Evolutionary conservation across 2,888 invertebrate species (phyloP), one percentile per base, ranked within the genome.

Genomic region (Nemapogon koenigi): DNA sequence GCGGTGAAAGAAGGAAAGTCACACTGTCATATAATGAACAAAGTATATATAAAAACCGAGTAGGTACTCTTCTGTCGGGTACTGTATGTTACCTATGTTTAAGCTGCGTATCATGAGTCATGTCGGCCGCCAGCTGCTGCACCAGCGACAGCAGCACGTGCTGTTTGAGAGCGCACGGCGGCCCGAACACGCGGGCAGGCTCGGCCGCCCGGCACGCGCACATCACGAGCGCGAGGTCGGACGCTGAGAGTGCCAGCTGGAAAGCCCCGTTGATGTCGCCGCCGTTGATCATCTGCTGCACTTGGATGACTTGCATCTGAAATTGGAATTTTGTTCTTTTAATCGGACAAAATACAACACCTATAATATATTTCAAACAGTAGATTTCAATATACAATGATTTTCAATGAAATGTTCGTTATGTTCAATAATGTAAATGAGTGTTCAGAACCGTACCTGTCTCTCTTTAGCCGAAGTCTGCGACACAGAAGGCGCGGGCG

Each of bases 111-210:
- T 94, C 88, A 45, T 88, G 86, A 44, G 84, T 82, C 73, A 97
- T 85, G 58, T 97, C 96, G 0, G 93, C 90, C 13, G 94, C 91
- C 14, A 97, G 84, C 66, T 97, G 97, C 59, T 97, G 96, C 51
- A 98, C 91, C 17, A 98, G 83, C 2, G 97, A 94, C 37, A 98
- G 81, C 46, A 97, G 81, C 41, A 96, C 94, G 51, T 91, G 91
- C 64, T 96, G 96, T 48, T 89, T 88, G 41, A 96, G 83, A 16
- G 85, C 82, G 54, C 91, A 92, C 11, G 85, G 83, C 46, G 82
- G 81, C 6, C 84, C 83, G 70, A 97, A 93, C 43, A 95, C 89
- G 43, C 82, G 81, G 39, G 84, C 82, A 1, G 91, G 90, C 56
- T 93, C 90, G 14, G 93, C 91, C 43, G 85, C 84, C 54, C 93